Base-by-base conservation (phyloP, 2,113 vertebrate genomes). In the Mesembrinibis cayennensis region DNA sequence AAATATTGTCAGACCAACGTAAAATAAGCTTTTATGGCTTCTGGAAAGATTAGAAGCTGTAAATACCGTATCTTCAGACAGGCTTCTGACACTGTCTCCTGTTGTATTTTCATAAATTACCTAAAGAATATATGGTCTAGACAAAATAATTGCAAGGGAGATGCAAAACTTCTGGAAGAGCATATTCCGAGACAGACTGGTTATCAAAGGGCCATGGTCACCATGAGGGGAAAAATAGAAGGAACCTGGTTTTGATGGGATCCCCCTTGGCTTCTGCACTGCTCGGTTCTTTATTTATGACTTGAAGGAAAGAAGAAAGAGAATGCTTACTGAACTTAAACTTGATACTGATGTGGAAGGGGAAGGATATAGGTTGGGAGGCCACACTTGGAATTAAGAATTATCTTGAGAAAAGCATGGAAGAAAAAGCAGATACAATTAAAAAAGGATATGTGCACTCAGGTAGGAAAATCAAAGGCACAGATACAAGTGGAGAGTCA, bases 181-280 rank as follows among this genome's bases (percentile, higher is more conserved):
- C 40, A 40, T 36, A 26, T 9, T 82, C 25, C 80, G 45, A 16
- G 44, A 78, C 2, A 30, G 29, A 34, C 32, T 36, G 25, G 14
- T 40, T 73, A 50, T 61, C 70, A 59, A 82, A 69, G 55, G 50
- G 49, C 18, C 0, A 0, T 61, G 71, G 42, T 34, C 34, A 91
- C 42, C 52, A 42, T 0, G 0, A 4, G 47, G 40, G 26, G 25
- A 47, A 17, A 55, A 38, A 25, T 1, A 65, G 42, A 14, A 82
- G 9, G 42, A 87, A 45, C 13, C 32, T 66, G 22, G 1, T 45
- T 82, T 82, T 82, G 55, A 44, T n/a, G 30, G 36, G 23, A 40
- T 52, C 45, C 59, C 58, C 65, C 29, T 47, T 61, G 19, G 20
- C 44, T 76, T n/a, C 49, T 16, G 15, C 13, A 5, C 47, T 83